Percentiles rank a stretch among this genome's conserved stretches.
These are phyloP conservation scores for Neodiprion fabricii DNA, from an alignment of 1,140 invertebrate species.

Conservation along the genomic window DNA sequence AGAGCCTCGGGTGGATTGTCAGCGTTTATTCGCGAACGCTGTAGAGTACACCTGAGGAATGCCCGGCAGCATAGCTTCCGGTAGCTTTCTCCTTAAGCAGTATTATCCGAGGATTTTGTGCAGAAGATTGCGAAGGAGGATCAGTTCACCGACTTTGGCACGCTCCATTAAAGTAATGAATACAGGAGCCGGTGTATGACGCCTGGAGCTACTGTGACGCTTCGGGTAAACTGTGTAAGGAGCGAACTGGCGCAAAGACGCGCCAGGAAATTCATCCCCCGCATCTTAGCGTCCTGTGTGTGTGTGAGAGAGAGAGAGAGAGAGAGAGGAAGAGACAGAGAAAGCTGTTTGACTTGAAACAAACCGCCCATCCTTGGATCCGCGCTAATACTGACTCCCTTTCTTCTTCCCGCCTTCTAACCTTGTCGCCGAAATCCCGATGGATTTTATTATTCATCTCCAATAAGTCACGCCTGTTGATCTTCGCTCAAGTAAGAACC, in stretches of 20 bases:
- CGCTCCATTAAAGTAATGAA: conserved; percentile 62
- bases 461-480: not conserved
- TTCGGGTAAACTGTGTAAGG: conserved; percentile 40
- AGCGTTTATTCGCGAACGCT: not conserved
- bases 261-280: too few species aligned
- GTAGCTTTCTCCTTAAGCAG: not conserved
- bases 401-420: conserved; percentile 17
- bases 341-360: conserved; percentile 52
- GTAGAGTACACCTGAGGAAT: too few species aligned
- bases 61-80: not conserved
- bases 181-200: conserved; percentile 40
- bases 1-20: not conserved
- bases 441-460: conserved; percentile 39
- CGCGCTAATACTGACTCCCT: conserved; percentile 21
- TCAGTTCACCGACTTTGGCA: conserved; percentile 12
- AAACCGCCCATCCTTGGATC: conserved; percentile 36
- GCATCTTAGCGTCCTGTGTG: too few species aligned
- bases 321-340: too few species aligned
- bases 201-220: conserved; percentile 29
- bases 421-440: conserved; percentile 22
- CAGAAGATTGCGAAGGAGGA: not conserved
- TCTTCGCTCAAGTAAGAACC: not conserved
- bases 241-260: conserved; percentile 32
- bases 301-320: too few species aligned
- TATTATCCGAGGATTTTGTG: not conserved